Conservation (phyloP, 1,140 invertebrate species). For the Drosophila orosa region DNA sequence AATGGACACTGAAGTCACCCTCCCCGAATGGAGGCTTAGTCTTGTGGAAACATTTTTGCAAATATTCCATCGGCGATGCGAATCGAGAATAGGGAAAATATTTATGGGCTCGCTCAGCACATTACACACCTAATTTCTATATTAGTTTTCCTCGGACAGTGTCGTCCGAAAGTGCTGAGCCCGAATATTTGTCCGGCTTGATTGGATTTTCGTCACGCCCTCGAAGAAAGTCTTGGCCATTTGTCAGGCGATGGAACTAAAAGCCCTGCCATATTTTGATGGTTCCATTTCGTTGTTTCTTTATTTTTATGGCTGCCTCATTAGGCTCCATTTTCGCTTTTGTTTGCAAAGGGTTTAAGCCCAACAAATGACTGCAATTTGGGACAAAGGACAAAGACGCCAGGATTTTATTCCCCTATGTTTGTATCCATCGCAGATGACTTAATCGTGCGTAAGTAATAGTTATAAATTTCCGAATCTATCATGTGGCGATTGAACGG, state of each 20-base stretch:
- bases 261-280: constrained; percentile 57
- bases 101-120: constrained; percentile 78
- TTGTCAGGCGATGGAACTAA: constrained; percentile 41
- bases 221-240: constrained; percentile 42
- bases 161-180: constrained; percentile 28
- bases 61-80: constrained; percentile 63
- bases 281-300: constrained; percentile 24
- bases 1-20: constrained; percentile 63
- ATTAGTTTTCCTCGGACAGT: constrained; percentile 69
- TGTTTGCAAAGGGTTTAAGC: constrained; percentile 75
- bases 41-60: constrained; percentile 67
- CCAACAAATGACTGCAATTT: constrained; percentile 71
- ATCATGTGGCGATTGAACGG: constrained; percentile 33
- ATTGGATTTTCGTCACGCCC: constrained; percentile 81
- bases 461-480: constrained; percentile 69
- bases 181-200: constrained; percentile 67
- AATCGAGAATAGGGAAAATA: constrained; percentile 61
- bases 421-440: constrained; percentile 34
- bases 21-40: constrained; percentile 17
- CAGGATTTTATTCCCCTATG: constrained; percentile 8
- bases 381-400: constrained; percentile 20
- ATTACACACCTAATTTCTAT: constrained; percentile 83
- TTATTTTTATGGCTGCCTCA: constrained; percentile 61
- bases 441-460: constrained; percentile 78
- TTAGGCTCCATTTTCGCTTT: constrained; percentile 45